Evolutionary conservation across 2,797 vertebrate genomes (phyloP), one percentile per base, ranked within the genome.

Genomic region (Hydrophis major): DNA sequence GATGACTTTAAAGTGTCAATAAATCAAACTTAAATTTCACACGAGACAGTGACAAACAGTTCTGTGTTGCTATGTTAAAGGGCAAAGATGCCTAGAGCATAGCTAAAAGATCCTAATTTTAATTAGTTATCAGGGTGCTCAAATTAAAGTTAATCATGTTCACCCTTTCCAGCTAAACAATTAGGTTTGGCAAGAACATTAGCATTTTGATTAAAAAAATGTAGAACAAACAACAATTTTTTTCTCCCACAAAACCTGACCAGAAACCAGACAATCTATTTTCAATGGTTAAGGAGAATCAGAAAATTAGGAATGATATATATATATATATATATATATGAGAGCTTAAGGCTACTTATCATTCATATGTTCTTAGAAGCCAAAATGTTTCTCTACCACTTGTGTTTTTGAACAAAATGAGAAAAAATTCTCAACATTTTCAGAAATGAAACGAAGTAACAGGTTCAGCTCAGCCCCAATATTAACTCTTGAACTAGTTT

Each of bases 91-190:
- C 90, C 94, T 95, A 95, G 92, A 95, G 83, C 18, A 86, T 92
- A 92, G 93, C 94, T 78, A 78, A 63, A 88, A 96, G 94, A 89
- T 32, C 92, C 87, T 93, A 16, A 90, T 96, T 95, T 93, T 96
- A 96, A 96, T 96, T 96, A 94, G 50, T 93, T 96, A 94, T 93
- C 92, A 95, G 94, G 59, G 88, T 74, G 74, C 63, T 87, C 90
- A 95, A 95, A 94, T 96, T 96, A 96, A 96, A 95, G 91, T 96
- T 97, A 97, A 97, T 96, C 92, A 92, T 93, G 91, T 94, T 96
- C 97, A 86, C 57, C 86, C 92, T 96, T 96, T 97, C 74, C 92
- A 95, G 61, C 20, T 95, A 92, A 96, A 96, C 63, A 94, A 93
- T 95, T 94, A 92, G 93, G 92, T 95, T n/a, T 95, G 86, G 55